These are phyloP conservation scores for Hypomecis atomaria DNA, from an alignment of 2,888 invertebrate species.

Conservation along the genomic window DNA sequence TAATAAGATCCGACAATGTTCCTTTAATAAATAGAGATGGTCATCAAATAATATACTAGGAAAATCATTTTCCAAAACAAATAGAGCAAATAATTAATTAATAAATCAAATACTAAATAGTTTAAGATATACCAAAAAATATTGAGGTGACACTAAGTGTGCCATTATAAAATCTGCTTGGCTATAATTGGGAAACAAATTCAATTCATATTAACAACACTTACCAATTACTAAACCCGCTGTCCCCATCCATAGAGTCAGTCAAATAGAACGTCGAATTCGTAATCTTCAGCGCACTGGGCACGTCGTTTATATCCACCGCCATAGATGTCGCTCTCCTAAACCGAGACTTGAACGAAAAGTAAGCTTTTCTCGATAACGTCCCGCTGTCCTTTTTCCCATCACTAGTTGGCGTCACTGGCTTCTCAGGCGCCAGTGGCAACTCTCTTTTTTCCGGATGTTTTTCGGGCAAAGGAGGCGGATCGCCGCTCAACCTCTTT, in stretches of 20 bases:
- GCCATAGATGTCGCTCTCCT: constrained; percentile 85
- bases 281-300: constrained; percentile 82
- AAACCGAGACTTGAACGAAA: constrained; percentile 86
- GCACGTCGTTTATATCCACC: constrained; percentile 82
- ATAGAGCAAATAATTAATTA: too few species aligned
- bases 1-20: too few species aligned
- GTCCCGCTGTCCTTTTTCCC: constrained; percentile 75
- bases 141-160: too few species aligned
- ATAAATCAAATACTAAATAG: too few species aligned
- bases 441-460: constrained; percentile 41
- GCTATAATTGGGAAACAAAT: too few species aligned
- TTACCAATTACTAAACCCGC: constrained; percentile 85
- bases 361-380: constrained; percentile 76
- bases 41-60: too few species aligned
- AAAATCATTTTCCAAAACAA: too few species aligned
- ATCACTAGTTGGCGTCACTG: constrained; percentile 69
- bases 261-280: constrained; percentile 90
- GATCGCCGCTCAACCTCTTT: constrained; percentile 69
- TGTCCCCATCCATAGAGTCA: constrained; percentile 87
- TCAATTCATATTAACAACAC: constrained; percentile 31
- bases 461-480: constrained; percentile 72
- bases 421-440: constrained; percentile 59
- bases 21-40: too few species aligned
- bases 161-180: too few species aligned
- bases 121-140: too few species aligned